These are phyloP conservation scores for Lamellibrachia satsuma DNA, from an alignment of 2,888 invertebrate species.

Conservation along the genomic window DNA sequence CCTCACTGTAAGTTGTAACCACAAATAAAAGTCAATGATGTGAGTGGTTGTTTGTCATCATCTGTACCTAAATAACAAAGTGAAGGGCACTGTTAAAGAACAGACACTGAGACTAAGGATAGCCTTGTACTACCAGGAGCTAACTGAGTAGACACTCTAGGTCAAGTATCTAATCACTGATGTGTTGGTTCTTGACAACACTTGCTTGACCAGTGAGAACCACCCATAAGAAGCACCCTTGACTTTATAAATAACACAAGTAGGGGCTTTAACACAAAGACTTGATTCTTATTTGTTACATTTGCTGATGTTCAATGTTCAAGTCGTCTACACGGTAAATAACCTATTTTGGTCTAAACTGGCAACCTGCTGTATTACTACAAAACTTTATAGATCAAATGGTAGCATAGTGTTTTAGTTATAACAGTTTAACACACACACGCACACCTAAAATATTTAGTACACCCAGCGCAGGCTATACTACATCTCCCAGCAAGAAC, in stretches of 20 bases:
- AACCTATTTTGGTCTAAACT: not conserved
- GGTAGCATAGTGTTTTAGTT: too few species aligned
- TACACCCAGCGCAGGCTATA: too few species aligned
- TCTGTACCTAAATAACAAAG: not conserved
- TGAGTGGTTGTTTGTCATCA: not conserved
- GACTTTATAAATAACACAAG: not conserved
- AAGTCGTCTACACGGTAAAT: not conserved
- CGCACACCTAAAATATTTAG: too few species aligned
- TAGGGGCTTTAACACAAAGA: not conserved
- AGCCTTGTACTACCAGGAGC: conserved; percentile 5
- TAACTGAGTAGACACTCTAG: not conserved
- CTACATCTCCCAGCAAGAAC: too few species aligned
- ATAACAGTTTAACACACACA: too few species aligned
- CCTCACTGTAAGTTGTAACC: not conserved
- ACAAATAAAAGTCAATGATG: not conserved
- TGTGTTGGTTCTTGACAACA: not conserved
- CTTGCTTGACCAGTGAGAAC: not conserved
- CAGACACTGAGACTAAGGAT: not conserved
- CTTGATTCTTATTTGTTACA: not conserved
- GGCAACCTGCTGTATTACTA: not conserved
- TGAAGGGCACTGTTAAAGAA: not conserved
- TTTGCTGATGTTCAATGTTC: not conserved
- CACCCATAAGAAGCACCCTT: not conserved
- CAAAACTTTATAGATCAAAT: not conserved
- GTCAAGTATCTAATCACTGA: not conserved